Base-by-base conservation (phyloP, 2,888 invertebrate species). In the Reticulitermes lucifugus region DNA sequence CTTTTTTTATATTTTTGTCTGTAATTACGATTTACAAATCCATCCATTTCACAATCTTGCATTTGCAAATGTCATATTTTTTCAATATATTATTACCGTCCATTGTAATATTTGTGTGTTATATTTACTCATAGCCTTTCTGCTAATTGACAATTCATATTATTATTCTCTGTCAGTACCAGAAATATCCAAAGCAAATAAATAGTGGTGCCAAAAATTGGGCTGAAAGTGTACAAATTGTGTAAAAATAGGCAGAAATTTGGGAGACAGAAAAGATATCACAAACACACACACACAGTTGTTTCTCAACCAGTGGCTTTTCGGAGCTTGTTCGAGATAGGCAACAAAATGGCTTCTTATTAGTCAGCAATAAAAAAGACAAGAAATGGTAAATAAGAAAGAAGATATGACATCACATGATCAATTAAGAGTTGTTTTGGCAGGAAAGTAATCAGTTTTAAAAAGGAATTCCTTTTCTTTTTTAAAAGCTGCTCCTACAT, bases 31-130 rank as follows among this genome's bases (percentile, higher is more conserved):
- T 70, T 79, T 71, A 29, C 55, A 84, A 84, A 80, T 84, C 84
- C 84, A 84, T 84, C 84, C 84, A 84, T 84, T 84, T 80, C 79
- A 70, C 79, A 70, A 84, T 71, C 51, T 80, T 84, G 80, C 80
- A 84, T 46, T 79, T 43, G 43, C 43, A 65, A 60, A 77, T 55
- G 22, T 51, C 43, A 77, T 59, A 77, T 77, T 73, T 59, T 75
- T 83, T 75, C 60, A 77, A 77, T 83, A 79, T 35, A 79, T 79
- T 80, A 75, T 84, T 84, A 84, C 84, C 84, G 84, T 84, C 84
- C 84, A 84, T 46, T 84, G 60, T 84, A 29, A 82, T 82, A 41
- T 82, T 65, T 71, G 70, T 71, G 71, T 71, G 73, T 51, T 71
- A 65, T 65, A 65, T 7, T 65, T 65, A n/a, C 25, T 65, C n/a